Conservation (phyloP, 2,797 vertebrate species). For the Chaenodraco wilsoni region DNA sequence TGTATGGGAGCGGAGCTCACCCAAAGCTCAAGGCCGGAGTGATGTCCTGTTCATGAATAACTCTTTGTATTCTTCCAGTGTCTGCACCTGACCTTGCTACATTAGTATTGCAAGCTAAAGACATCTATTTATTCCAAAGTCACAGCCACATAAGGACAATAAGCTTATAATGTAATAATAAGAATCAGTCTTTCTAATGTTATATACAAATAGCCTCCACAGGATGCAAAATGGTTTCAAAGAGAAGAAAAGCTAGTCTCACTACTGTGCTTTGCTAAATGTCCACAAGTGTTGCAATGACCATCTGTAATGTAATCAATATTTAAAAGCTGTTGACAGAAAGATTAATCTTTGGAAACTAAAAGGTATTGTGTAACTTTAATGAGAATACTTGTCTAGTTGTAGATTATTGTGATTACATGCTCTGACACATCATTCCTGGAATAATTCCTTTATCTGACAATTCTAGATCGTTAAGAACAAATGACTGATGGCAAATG, state of each 20-base stretch:
- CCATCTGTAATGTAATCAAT: background rate
- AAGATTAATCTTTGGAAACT: background rate
- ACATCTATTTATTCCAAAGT: too few relatives aligned
- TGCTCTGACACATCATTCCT: background rate
- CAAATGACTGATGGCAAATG: constrained; percentile 14
- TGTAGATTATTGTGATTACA: background rate
- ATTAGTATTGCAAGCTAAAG: too few relatives aligned
- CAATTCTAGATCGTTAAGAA: constrained; percentile 14
- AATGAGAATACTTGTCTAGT: background rate
- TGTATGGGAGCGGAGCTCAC: too few relatives aligned
- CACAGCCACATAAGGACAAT: too few relatives aligned
- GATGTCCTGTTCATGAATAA: too few relatives aligned
- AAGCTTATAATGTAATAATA: too few relatives aligned
- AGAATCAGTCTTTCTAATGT: too few relatives aligned
- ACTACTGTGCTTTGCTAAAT: background rate
- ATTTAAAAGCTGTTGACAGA: background rate
- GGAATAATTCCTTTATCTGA: constrained; percentile 9
- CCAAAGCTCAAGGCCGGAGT: too few relatives aligned
- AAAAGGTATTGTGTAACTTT: background rate
- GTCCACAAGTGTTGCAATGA: background rate
- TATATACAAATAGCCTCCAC: too few relatives aligned
- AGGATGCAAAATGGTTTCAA: background rate
- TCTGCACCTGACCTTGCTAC: too few relatives aligned
- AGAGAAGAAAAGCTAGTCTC: background rate
- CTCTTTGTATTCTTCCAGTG: too few relatives aligned